Percentiles rank a stretch among this genome's conserved stretches.
phyloP scores from a whole-genome alignment of 1,140 invertebrate genomes.

The Latrodectus geometricus region DNA sequence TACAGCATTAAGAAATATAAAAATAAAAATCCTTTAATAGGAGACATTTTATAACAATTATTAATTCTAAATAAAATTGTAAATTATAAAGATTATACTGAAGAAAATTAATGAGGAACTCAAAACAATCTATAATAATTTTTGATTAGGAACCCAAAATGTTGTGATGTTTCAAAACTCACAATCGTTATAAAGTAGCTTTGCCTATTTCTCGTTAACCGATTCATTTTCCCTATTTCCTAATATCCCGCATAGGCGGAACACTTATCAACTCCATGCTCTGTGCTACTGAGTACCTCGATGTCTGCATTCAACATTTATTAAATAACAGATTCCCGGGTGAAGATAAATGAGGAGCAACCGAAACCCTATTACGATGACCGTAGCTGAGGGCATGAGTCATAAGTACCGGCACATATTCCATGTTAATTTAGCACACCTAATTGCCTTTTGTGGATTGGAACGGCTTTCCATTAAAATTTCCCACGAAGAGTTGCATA shows the following conservation, averaged over 20 bases:
- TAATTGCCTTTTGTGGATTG: conserved; percentile 9
- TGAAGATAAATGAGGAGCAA: conserved; percentile 8
- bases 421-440: conserved; percentile 18
- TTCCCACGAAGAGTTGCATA: background rate
- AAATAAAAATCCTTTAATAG: no score
- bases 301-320: conserved; percentile 17
- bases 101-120: no score
- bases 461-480: conserved; percentile 14
- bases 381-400: background rate
- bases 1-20: no score
- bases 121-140: no score
- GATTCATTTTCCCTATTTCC: background rate
- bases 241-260: background rate
- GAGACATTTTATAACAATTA: no score
- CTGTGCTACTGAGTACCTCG: background rate
- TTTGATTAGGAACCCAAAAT: no score
- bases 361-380: conserved; percentile 17
- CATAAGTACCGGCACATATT: conserved; percentile 24
- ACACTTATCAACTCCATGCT: background rate
- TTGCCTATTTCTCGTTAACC: background rate
- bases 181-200: no score
- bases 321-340: conserved; percentile 17
- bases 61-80: no score
- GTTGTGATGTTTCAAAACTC: no score
- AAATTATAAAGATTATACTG: no score